Evolutionary conservation across 2,113 vertebrate species (phyloP).

Genomic region (Rattus rattus): DNA sequence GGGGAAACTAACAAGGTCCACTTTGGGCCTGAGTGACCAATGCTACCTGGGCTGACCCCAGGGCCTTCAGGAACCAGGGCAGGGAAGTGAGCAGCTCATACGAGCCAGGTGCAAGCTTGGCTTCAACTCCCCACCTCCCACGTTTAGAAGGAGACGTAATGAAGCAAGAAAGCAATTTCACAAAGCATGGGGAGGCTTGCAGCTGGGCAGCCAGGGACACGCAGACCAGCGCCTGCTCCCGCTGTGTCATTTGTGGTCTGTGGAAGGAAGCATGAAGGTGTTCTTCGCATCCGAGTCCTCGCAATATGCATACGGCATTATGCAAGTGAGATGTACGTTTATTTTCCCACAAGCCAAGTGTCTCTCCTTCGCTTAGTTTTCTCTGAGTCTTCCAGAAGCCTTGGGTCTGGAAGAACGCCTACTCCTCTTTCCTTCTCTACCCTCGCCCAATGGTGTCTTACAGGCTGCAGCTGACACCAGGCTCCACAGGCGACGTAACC

Average conservation of each 20-base stretch:
- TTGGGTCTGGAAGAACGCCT: background rate
- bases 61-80: background rate
- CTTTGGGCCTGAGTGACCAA: background rate
- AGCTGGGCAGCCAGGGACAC: background rate
- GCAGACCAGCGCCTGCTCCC: background rate
- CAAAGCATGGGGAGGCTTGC: background rate
- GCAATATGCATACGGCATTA: fast-evolving
- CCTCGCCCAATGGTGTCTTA: background rate
- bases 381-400: background rate
- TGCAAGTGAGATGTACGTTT: background rate
- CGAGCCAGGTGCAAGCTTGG: background rate
- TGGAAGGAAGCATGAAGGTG: fast-evolving
- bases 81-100: background rate
- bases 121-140: background rate
- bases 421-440: background rate
- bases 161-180: background rate
- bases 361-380: background rate
- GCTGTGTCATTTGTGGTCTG: background rate
- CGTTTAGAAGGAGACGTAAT: background rate
- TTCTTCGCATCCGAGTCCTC: fast-evolving
- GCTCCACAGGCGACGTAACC: background rate
- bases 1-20: background rate
- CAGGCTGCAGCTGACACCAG: background rate
- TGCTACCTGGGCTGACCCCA: background rate
- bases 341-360: background rate